Evolutionary conservation across 2,888 invertebrate genomes (phyloP), one percentile per base, ranked within the genome.

Genomic region (Erebia aethiops): DNA sequence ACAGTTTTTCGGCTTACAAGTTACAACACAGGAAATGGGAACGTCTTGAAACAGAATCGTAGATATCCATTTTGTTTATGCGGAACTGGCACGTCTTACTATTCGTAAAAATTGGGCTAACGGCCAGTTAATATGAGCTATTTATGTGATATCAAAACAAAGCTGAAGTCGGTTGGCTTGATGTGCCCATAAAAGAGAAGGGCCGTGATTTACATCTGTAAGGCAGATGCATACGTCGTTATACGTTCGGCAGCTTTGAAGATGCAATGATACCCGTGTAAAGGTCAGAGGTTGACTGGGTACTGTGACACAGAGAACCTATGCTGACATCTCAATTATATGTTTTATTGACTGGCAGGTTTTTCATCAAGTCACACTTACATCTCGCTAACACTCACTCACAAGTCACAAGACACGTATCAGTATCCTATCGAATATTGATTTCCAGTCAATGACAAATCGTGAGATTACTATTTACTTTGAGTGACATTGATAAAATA

Each of bases 61-160:
- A 43, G 62, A 72, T 68, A 72, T 26, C 62, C 63, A 70, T 61
- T 72, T 71, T 72, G 73, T 73, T 69, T 73, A 88, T 76, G 78
- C 88, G 91, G 89, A 90, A 90, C 85, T 86, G 87, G 86, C 90
- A 87, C 83, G 74, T 74, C 82, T 88, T 84, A 82, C 80, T 76
- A 79, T 79, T 81, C 78, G 80, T 67, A 69, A 81, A 81, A 82
- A 76, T 76, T 85, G 82, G 70, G 43, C 69, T 70, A 71, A 75
- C 72, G 77, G 81, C 79, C 77, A 79, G 83, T 82, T 81, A 81
- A 86, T 84, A 86, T 85, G 82, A 79, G 82, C 84, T 89, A 87
- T 90, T 89, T 89, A 86, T 87, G 86, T 81, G 83, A 83, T 85
- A 86, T 72, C 71, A 86, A 88, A 86, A 88, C 86, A 87, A 85